Evolutionary conservation across 2,888 invertebrate genomes (phyloP), one percentile per base, ranked within the genome.

Genomic region (Nudaria mundana): DNA sequence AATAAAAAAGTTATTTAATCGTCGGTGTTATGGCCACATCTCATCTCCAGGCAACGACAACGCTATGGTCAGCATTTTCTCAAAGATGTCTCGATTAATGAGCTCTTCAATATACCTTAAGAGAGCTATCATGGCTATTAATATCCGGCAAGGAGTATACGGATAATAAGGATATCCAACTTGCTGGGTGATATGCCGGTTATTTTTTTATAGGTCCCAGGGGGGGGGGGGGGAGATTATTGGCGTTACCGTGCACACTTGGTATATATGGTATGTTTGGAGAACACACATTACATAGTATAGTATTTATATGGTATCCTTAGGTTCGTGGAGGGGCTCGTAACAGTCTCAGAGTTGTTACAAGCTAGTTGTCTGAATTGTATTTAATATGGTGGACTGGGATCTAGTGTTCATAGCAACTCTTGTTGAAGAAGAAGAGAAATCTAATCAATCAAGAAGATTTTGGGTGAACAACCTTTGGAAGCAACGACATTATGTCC

Each of bases 81-180:
- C 63, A 45, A 73, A 76, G 76, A 78, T 75, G 79, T 65, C 63
- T 66, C 73, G 71, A 76, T 83, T 83, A 85, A 81, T 78, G 82
- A 76, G 73, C 70, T 68, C 72, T 69, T 70, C 71, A 70, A 66
- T 78, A 71, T 69, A 73, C 76, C 75, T 73, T 69, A 56, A 66
- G 71, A 70, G 71, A 65, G 62, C 65, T 57, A 65, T 66, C 64
- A 58, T 53, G 52, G 54, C 51, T 65, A 65, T 71, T 79, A 75
- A 74, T 71, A 72, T 66, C 64, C 57, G 37, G 40, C 43, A 45
- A 49, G 29, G 14, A 22, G 13, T 22, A 55, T 48, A 73, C 58
- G 7, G 66, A 1, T 10, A 0, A 7, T 2, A 5, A 43, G 35
- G 32, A 44, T 26, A 3, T 40, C 33, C 11, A 54, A 41, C 50